Percentiles rank a stretch among this genome's conserved stretches.
These are phyloP conservation scores for Gymnoscopelus braueri DNA, from an alignment of 2,797 vertebrate species.

Conservation along the genomic window DNA sequence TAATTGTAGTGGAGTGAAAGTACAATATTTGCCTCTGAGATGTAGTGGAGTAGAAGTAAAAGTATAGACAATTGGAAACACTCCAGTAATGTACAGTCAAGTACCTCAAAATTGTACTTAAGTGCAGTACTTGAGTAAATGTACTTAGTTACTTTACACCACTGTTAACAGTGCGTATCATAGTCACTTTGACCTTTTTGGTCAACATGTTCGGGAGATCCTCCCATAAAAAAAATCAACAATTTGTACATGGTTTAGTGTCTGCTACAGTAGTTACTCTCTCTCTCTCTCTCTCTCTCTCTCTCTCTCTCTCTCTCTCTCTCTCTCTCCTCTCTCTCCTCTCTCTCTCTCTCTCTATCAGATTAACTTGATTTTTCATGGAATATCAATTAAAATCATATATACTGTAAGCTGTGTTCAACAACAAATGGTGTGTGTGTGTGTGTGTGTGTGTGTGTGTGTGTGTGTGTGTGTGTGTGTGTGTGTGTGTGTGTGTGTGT, in stretches of 20 bases:
- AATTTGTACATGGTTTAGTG: conserved; percentile 61
- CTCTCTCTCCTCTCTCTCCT: too few relatives aligned
- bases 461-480: conserved; percentile 31
- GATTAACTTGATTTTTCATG: background rate
- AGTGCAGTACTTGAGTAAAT: too few relatives aligned
- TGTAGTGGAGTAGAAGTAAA: too few relatives aligned
- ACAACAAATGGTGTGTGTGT: background rate
- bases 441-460: conserved; percentile 30
- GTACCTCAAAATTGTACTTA: too few relatives aligned
- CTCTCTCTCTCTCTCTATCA: too few relatives aligned
- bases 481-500: conserved; percentile 40
- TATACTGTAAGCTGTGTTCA: background rate
- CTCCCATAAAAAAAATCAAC: conserved; percentile 60
- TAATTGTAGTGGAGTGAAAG: too few relatives aligned
- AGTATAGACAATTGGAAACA: too few relatives aligned
- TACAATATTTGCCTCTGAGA: too few relatives aligned
- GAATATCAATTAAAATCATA: background rate
- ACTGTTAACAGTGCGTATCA: conserved; percentile 47
- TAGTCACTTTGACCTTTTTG: conserved; percentile 55
- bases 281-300: too few relatives aligned
- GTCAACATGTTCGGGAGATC: conserved; percentile 60
- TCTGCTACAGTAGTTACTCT: conserved; percentile 20
- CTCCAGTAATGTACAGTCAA: too few relatives aligned
- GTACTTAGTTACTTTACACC: background rate
- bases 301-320: too few relatives aligned